Conservation (phyloP, 2,113 vertebrate species). For the Puffinus mauretanicus region DNA sequence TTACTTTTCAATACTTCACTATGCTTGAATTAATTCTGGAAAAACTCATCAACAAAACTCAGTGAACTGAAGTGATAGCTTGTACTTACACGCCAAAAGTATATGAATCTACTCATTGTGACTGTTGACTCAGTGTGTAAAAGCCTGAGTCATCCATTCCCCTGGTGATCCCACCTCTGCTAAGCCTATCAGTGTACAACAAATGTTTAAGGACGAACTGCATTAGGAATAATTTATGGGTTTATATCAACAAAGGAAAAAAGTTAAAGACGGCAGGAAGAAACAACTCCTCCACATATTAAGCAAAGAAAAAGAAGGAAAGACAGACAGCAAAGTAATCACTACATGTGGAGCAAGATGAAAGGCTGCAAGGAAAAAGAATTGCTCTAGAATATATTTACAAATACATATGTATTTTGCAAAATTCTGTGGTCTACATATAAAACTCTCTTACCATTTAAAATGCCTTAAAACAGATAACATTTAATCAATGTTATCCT, state of each 20-base stretch:
- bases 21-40: not conserved
- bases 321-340: not conserved
- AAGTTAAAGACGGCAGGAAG: not conserved
- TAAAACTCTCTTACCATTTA: not conserved
- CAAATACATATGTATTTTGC: not conserved
- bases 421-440: not conserved
- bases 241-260: not conserved
- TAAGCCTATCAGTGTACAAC: not conserved
- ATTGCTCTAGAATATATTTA: not conserved
- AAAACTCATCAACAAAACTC: not conserved
- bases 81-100: not conserved
- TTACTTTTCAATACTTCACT: not conserved
- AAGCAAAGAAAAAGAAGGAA: not conserved
- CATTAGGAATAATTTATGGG: not conserved
- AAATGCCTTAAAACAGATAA: not conserved
- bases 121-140: conserved; percentile 53
- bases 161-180: not conserved
- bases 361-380: not conserved
- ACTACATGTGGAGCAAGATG: not conserved
- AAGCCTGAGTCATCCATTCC: conserved; percentile 48
- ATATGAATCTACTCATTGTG: conserved; percentile 43
- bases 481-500: not conserved
- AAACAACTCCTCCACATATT: not conserved
- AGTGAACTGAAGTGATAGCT: not conserved
- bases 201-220: conserved; percentile 16